These are phyloP conservation scores for Dolichomitus sp. DNA, from an alignment of 2,888 invertebrate species.

Conservation along the genomic window DNA sequence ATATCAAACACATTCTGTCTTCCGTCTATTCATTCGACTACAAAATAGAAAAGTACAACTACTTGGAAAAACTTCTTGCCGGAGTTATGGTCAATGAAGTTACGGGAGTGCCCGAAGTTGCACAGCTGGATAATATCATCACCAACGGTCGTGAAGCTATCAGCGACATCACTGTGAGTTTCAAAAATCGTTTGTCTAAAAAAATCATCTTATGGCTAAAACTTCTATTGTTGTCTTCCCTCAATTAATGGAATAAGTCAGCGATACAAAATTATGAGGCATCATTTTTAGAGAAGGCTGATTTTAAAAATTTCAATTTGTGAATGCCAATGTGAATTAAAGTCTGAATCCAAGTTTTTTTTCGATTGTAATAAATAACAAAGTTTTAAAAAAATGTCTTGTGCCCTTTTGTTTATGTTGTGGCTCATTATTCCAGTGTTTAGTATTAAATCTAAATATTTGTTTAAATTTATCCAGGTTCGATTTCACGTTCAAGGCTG, in stretches of 20 bases:
- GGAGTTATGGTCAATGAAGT: slow-evolving; percentile 78
- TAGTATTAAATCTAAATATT: neutral
- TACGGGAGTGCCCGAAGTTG: slow-evolving; percentile 80
- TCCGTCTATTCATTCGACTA: slow-evolving; percentile 84
- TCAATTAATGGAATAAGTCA: neutral
- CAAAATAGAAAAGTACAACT: slow-evolving; percentile 84
- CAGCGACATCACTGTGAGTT: slow-evolving; percentile 56
- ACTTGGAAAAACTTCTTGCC: slow-evolving; percentile 82
- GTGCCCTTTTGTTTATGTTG: too few species aligned
- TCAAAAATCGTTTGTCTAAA: neutral
- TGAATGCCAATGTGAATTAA: too few species aligned
- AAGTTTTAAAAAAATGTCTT: too few species aligned
- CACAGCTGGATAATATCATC: slow-evolving; percentile 75
- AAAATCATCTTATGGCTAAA: too few species aligned
- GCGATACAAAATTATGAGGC: too few species aligned
- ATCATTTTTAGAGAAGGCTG: too few species aligned
- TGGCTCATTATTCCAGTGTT: neutral
- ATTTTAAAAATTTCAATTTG: too few species aligned
- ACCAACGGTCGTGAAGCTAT: slow-evolving; percentile 71
- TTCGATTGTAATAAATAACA: too few species aligned
- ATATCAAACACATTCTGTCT: slow-evolving; percentile 76
- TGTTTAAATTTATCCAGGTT: slow-evolving; percentile 64
- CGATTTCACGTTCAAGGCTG: slow-evolving; percentile 71
- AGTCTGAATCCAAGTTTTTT: too few species aligned
- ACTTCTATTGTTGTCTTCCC: neutral